phyloP scores from a whole-genome alignment of 2,113 vertebrate genomes.

The Malurus cyaneus region DNA sequence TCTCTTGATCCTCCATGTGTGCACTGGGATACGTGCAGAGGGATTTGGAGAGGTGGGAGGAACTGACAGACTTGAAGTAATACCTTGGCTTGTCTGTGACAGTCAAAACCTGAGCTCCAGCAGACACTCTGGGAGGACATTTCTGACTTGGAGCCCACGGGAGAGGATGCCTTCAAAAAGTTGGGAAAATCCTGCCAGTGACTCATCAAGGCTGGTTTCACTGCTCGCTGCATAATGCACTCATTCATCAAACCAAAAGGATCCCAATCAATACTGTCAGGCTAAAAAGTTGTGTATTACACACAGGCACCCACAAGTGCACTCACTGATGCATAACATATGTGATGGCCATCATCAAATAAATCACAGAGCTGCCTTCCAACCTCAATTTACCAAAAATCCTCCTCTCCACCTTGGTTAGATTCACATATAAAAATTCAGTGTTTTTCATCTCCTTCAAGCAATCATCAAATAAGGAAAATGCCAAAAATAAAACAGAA shows the following conservation, averaged over 20 bases:
- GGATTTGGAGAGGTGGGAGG: slow-evolving; percentile 15
- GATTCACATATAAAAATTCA: background rate
- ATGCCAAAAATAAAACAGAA: background rate
- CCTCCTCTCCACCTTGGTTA: background rate
- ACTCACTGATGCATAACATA: background rate
- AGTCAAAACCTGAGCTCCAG: background rate
- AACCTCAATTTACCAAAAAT: background rate
- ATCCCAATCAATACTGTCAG: slow-evolving; percentile 6
- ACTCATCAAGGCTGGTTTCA: slow-evolving; percentile 6
- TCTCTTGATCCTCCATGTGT: slow-evolving; percentile 26
- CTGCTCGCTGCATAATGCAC: background rate
- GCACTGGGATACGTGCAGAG: background rate
- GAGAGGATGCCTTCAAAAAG: slow-evolving; percentile 25
- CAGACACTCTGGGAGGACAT: background rate
- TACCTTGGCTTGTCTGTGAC: slow-evolving; percentile 30
- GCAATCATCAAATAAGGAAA: background rate
- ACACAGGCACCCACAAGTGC: background rate
- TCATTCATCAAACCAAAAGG: slow-evolving; percentile 18
- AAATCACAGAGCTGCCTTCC: background rate
- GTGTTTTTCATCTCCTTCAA: background rate
- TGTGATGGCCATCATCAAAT: background rate
- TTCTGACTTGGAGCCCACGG: background rate
- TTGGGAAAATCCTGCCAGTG: slow-evolving; percentile 23
- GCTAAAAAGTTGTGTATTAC: background rate
- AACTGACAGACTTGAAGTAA: slow-evolving; percentile 13